These are phyloP conservation scores for Bergia sp. DNA, from an alignment of 92 coral and sea anemone species.

Conservation along the genomic window DNA sequence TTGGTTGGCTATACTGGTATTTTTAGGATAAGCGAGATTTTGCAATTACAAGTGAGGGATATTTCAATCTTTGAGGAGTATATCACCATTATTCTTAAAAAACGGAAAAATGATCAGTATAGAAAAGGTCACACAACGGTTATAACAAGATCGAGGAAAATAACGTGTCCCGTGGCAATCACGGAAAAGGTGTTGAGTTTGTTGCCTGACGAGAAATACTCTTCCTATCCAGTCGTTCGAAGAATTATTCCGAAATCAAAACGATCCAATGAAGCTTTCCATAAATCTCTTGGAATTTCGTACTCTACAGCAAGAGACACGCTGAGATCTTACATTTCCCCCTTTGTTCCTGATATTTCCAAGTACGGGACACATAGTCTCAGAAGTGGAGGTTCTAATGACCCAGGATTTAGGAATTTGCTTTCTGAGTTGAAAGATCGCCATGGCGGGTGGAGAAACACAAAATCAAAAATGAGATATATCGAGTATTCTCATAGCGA, in stretches of 20 bases:
- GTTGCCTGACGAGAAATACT: background rate
- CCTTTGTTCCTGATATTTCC: background rate
- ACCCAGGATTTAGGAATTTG: background rate
- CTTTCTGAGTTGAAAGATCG: constrained; percentile 7
- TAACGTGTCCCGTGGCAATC: background rate
- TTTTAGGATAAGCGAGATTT: constrained; percentile 24
- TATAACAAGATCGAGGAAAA: constrained; percentile 11
- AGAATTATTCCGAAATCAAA: constrained; percentile 6
- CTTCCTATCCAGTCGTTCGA: constrained; percentile 19
- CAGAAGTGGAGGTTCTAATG: background rate
- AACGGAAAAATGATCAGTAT: constrained; percentile 13
- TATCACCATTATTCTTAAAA: background rate
- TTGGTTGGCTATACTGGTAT: constrained; percentile 10
- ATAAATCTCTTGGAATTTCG: background rate
- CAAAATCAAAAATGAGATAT: constrained; percentile 5
- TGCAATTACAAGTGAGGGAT: constrained; percentile 13
- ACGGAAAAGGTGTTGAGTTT: background rate
- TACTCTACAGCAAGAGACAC: constrained; percentile 15
- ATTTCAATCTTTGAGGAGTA: background rate
- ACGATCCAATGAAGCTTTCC: background rate
- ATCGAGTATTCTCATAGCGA: background rate
- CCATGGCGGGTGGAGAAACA: background rate
- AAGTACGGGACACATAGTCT: background rate
- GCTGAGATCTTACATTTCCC: background rate
- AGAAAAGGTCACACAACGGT: constrained; percentile 2